Evolutionary conservation across 1,140 invertebrate genomes (phyloP).

Genomic region (Drosophila mayri): DNA sequence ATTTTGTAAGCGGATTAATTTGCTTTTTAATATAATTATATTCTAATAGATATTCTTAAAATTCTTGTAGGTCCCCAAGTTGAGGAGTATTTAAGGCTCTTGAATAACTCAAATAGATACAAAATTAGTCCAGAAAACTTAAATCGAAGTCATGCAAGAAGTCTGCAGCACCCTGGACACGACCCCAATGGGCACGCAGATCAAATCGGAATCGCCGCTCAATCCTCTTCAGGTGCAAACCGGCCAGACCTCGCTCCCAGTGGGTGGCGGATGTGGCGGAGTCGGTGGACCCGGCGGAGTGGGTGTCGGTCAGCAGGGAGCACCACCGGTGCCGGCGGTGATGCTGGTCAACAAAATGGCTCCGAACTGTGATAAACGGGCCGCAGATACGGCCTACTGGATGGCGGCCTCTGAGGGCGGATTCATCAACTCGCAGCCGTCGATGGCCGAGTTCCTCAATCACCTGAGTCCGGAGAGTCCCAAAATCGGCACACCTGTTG

Average conservation of each 20-base stretch:
- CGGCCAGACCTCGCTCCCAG: constrained; percentile 38
- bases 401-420: constrained; percentile 89
- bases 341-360: constrained; percentile 82
- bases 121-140: constrained; percentile 11
- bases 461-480: constrained; percentile 88
- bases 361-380: constrained; percentile 84
- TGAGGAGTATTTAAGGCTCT: background rate
- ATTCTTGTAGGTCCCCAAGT: constrained; percentile 37
- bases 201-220: constrained; percentile 82
- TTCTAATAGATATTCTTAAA: background rate
- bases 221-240: constrained; percentile 80
- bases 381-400: constrained; percentile 77
- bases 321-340: constrained; percentile 63
- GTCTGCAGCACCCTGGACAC: constrained; percentile 80
- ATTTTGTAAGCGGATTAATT: background rate
- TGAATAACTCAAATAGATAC: background rate
- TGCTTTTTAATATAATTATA: background rate
- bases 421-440: constrained; percentile 96
- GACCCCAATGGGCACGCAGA: constrained; percentile 81
- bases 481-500: constrained; percentile 85
- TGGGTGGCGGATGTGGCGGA: constrained; percentile 45
- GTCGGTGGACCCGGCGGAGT: constrained; percentile 46
- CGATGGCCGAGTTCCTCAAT: constrained; percentile 95
- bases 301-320: constrained; percentile 59
- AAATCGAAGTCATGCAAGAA: constrained; percentile 82